Base-by-base conservation (phyloP, 2,113 vertebrate species). In the Poecilia latipinna region DNA sequence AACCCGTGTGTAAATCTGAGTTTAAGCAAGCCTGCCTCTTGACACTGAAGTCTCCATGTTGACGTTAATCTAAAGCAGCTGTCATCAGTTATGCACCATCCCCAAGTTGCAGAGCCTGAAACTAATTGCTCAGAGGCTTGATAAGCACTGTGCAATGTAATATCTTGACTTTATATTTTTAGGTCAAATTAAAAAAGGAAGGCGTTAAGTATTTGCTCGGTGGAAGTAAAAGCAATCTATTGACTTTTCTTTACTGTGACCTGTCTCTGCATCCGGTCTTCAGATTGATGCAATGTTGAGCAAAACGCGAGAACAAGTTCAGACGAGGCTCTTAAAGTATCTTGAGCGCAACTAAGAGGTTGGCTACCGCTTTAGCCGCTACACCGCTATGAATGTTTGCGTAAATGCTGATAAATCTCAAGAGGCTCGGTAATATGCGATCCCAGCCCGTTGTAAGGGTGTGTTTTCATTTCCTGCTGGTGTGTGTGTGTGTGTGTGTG, bases 391-490 rank as follows among this genome's bases (percentile, higher is more conserved):
- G 24, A 22, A 24, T 51, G 51, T 57, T 24, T 57, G 22, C 3
- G 51, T 24, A 57, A 57, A 57, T 22, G 22, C 2, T 57, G 51
- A n/a, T 57, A 57, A 24, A 57, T 57, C 8, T 57, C 22, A 24
- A 3, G 35, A 10, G 22, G 10, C 24, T 48, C 4, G 4, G 42
- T 44, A 44, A 8, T 22, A 8, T 24, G 51, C 8, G 79, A 80
- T 74, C 78, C 1, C 51, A 70, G 2, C 80, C 68, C 39, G 63
- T 33, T 66, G 72, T n/a, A 24, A 78, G 80, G 87, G 86, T 75
- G 88, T 83, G 81, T 87, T 84, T 86, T 83, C 65, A 75, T 54
- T 87, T 85, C 81, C 83, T 86, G 78, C 75, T 80, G 74, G 67
- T 51, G 44, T 75, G 33, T 67, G 29, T 29, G 29, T 29, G 29